Base-by-base conservation (phyloP, 2,113 vertebrate genomes). In the Puffinus mauretanicus region DNA sequence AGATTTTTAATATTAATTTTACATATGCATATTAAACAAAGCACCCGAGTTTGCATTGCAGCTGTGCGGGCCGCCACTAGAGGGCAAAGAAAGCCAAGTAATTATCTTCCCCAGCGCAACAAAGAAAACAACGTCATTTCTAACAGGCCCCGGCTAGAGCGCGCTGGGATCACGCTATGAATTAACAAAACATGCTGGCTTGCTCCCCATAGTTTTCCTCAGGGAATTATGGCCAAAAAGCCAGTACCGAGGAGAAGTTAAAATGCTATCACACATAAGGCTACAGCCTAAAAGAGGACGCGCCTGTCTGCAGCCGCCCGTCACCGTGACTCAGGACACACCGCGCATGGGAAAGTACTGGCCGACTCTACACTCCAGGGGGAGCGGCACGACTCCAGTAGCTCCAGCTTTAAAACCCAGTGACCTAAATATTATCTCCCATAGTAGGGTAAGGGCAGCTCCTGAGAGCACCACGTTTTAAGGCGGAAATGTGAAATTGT, bases 71-170 rank as follows among this genome's bases (percentile, higher is more conserved):
- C 57, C 10, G 83, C 97, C 97, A 55, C 86, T 10, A 96, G 97
- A 89, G 93, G 97, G 97, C 96, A 97, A 97, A 94, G 84, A 58
- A 76, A 89, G n/a, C 62, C 19, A 60, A 94, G 21, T 11, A 26
- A 93, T 85, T 57, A 3, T 44, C 57, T 49, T 73, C 36, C 52
- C 44, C 11, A 49, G 30, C 76, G 81, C 93, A 87, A 96, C 95
- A 97, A 97, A 97, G 95, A 82, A 90, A 93, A 81, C 86, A 67
- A 30, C 52, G 90, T 87, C 80, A 77, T 44, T 46, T n/a, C 32
- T 0, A 20, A 25, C 5, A 0, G 72, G 72, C 55, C 36, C 10
- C 58, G 10, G 62, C 66, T 26, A 2, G 32, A 40, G 54, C 79
- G 15, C 46, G 18, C 12, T 9, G 65, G 38, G 71, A 52, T 69